Base-by-base conservation (phyloP, 2,797 vertebrate genomes). In the Poecile montanus region DNA sequence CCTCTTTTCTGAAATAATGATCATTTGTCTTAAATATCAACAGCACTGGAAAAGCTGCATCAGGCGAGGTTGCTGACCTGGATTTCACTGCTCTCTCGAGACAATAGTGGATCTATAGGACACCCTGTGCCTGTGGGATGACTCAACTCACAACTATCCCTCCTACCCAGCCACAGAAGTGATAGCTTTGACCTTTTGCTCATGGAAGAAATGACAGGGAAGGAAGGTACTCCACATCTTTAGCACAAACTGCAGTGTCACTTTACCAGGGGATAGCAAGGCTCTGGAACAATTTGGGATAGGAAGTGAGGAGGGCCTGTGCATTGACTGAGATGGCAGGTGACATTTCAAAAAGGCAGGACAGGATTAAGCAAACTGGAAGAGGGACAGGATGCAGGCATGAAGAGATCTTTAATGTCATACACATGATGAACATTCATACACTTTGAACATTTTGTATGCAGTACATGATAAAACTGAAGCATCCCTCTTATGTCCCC, bases 161-260 rank as follows among this genome's bases (percentile, higher is more conserved):
- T 95, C 91, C 87, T 57, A 89, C 83, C 65, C 83, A 78, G 92
- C 15, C 80, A 40, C 68, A 56, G 38, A 63, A 95, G 38, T 70
- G 80, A 90, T 87, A 85, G 65, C 76, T 95, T 93, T 95, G 95
- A 93, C 94, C 73, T 95, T 93, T 93, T 77, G 92, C 67, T 78
- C 56, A 48, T 92, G 92, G 94, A 96, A 96, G 90, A 95, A 96
- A 93, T 92, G 67, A 95, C 54, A 77, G 72, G 63, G 72, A 76
- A 84, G 57, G 77, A 92, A 70, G 40, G 54, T 88, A 67, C 72
- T 89, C 73, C 58, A 27, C 76, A 66, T 54, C 88, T 91, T 67
- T 66, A 74, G 30, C 36, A 51, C 2, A 17, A 91, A 91, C 58
- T 54, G 26, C 65, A 72, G 93, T 94, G 93, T 96, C 67, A 65